These are phyloP conservation scores for Emys orbicularis DNA, from an alignment of 2,797 vertebrate genomes.

Conservation along the genomic window DNA sequence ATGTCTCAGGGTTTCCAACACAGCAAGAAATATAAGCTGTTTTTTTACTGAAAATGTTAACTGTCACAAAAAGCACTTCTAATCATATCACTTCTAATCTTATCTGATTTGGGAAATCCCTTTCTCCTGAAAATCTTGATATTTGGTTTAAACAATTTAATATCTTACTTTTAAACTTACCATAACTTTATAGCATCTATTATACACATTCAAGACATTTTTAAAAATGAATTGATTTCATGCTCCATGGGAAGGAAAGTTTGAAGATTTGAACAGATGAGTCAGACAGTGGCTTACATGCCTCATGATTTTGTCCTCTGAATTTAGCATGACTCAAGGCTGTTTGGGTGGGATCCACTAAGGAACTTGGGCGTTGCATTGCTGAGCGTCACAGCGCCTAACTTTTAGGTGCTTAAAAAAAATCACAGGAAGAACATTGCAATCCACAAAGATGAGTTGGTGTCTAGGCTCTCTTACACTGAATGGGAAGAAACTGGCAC, in stretches of 20 bases:
- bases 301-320: constrained; percentile 48
- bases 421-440: too few relatives aligned
- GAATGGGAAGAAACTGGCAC: too few relatives aligned
- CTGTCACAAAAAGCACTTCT: constrained; percentile 6
- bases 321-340: constrained; percentile 34
- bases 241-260: constrained; percentile 53
- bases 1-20: not conserved
- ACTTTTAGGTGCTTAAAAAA: too few relatives aligned
- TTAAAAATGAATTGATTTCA: constrained; percentile 73
- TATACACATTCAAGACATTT: constrained; percentile 61
- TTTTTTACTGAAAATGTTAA: not conserved
- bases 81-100: constrained; percentile 4
- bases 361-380: too few relatives aligned
- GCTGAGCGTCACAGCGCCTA: too few relatives aligned
- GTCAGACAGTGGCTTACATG: constrained; percentile 53
- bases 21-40: not conserved
- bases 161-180: constrained; percentile 62
- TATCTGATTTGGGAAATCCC: constrained; percentile 40
- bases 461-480: too few relatives aligned
- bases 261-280: constrained; percentile 67
- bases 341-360: not conserved
- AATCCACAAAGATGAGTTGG: too few relatives aligned
- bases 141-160: constrained; percentile 59
- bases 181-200: constrained; percentile 68
- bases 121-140: constrained; percentile 10